Percentiles rank a stretch among this genome's conserved stretches.
These are phyloP conservation scores for Cheilosia vulpina DNA, from an alignment of 2,888 invertebrate species.

Conservation along the genomic window DNA sequence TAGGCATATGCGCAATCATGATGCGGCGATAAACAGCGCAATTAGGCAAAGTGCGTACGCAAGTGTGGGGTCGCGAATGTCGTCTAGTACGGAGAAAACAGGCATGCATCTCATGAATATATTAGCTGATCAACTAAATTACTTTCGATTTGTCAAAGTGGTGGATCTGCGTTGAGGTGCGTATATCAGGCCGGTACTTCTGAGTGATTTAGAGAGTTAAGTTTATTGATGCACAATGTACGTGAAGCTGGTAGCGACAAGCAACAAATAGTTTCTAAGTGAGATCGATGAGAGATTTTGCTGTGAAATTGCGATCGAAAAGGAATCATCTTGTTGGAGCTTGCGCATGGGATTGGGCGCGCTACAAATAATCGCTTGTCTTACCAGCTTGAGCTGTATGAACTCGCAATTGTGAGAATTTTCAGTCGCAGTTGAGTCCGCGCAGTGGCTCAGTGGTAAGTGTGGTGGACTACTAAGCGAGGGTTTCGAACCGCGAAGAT, in stretches of 20 bases:
- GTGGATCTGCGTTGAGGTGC: slow-evolving; percentile 16
- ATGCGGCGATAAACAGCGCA: slow-evolving; percentile 51
- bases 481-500: no score
- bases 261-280: neutral
- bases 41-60: slow-evolving; percentile 47
- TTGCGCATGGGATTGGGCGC: no score
- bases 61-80: slow-evolving; percentile 52
- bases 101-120: slow-evolving; percentile 58
- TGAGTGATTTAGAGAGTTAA: slow-evolving; percentile 38
- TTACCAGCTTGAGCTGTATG: no score
- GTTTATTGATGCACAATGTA: neutral
- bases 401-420: no score
- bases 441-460: no score
- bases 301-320: neutral
- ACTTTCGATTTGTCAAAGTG: slow-evolving; percentile 70
- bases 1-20: slow-evolving; percentile 24
- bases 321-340: no score
- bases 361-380: no score
- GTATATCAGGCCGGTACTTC: slow-evolving; percentile 9
- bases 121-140: slow-evolving; percentile 63
- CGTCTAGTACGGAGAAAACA: slow-evolving; percentile 61
- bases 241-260: neutral
- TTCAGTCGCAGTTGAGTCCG: no score
- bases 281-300: neutral
- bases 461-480: no score